Base-by-base conservation (phyloP, 2,888 invertebrate genomes). In the Meteorus colon region DNA sequence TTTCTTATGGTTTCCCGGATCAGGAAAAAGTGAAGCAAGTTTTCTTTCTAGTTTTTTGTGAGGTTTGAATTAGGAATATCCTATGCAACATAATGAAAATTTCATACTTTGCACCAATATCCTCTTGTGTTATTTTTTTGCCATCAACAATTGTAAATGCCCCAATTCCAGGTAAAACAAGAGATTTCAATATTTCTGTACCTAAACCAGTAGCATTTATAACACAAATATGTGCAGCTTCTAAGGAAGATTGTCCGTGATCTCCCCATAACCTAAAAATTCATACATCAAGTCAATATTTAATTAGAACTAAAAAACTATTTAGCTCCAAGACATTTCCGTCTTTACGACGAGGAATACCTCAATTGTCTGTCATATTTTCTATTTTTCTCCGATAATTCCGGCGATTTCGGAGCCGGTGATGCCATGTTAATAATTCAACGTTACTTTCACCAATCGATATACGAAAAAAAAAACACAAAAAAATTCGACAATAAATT, bases 121-220 rank as follows among this genome's bases (percentile, higher is more conserved):
- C 98, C 89, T 97, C 97, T 82, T 96, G 96, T 8, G 94, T 94
- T 0, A 98, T 94, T 84, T 94, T 94, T 86, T 94, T 93, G 29
- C 96, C 96, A 91, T 99, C 98, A 16, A 98, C 94, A 80, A 99
- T 96, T 0, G 98, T 98, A 82, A 97, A 95, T 29, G 96, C 94
- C 66, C 97, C 97, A 81, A 97, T 94, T 19, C 99, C 99, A 69
- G 99, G 98, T 51, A 99, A 91, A 14, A 99, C 95, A 41, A 99
- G 92, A 34, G 97, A 97, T 90, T 99, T 99, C 37, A 99, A 90
- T 75, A 96, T 94, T 92, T 99, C 99, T 31, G 98, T 98, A 16
- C 98, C 98, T 66, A 97, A 91, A 6, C 96, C 96, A 60, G 95
- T 96, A 0, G 97, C 98, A 90, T 98, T 98, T 80, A 99, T 95